A percentile compares a stretch with the other conserved stretches of the same genome.
Evolutionary conservation across 2,888 invertebrate genomes (phyloP).

Genomic region (Drepanosiphum platanoidis): DNA sequence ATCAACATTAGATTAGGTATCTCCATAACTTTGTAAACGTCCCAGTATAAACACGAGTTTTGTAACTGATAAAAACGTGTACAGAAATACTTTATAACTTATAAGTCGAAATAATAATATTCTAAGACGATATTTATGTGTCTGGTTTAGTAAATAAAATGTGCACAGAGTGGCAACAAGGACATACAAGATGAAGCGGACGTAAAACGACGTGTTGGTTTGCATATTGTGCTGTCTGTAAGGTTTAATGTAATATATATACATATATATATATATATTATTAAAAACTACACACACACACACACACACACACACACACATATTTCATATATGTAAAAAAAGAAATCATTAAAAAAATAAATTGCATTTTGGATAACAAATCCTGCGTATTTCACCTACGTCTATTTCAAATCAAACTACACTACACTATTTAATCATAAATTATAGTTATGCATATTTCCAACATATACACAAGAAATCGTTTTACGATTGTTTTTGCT

Average conservation of each 20-base stretch:
- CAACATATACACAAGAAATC: slow-evolving; percentile 12
- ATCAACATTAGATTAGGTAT: background rate
- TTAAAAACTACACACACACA: background rate
- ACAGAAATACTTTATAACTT: slow-evolving; percentile 29
- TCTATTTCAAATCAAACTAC: slow-evolving; percentile 31
- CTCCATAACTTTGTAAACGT: slow-evolving; percentile 24
- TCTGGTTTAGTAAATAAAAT: slow-evolving; percentile 51
- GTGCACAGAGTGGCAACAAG: slow-evolving; percentile 48
- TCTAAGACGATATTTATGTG: slow-evolving; percentile 53
- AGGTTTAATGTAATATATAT: background rate
- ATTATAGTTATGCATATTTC: slow-evolving; percentile 35
- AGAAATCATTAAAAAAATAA: slow-evolving; percentile 48
- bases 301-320: background rate
- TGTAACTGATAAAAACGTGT: slow-evolving; percentile 49
- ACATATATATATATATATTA: background rate
- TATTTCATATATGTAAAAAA: background rate
- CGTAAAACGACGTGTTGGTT: slow-evolving; percentile 44
- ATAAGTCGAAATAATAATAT: slow-evolving; percentile 52
- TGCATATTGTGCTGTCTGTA: slow-evolving; percentile 34
- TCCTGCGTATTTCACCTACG: slow-evolving; percentile 42
- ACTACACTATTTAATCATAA: slow-evolving; percentile 1
- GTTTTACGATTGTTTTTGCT: slow-evolving; percentile 9
- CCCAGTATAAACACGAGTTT: slow-evolving; percentile 30
- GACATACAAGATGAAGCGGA: slow-evolving; percentile 41
- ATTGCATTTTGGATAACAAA: slow-evolving; percentile 50